Evolutionary conservation across 2,113 vertebrate genomes (phyloP).

Genomic region (Varanus salvator): DNA sequence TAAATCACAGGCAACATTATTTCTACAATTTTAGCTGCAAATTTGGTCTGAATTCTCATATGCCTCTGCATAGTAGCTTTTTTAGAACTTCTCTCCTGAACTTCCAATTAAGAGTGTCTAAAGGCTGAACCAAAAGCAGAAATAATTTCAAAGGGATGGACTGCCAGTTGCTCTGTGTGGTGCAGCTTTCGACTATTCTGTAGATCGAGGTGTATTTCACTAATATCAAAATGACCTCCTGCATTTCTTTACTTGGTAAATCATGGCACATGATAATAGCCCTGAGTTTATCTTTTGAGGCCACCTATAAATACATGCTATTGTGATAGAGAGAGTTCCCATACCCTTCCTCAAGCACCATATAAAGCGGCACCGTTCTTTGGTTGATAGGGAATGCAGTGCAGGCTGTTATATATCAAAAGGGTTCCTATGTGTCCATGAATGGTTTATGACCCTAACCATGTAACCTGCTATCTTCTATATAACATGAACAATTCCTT

Average conservation of each 20-base stretch:
- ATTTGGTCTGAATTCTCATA: background rate
- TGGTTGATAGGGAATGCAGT: slow-evolving; percentile 53
- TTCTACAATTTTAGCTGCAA: background rate
- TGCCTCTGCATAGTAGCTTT: background rate
- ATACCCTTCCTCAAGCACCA: slow-evolving; percentile 47
- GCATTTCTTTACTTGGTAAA: slow-evolving; percentile 23
- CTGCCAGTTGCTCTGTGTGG: background rate
- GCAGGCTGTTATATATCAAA: slow-evolving; percentile 44
- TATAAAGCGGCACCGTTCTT: background rate
- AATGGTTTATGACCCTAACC: slow-evolving; percentile 41
- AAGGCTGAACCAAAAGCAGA: background rate
- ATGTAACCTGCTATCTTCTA: slow-evolving; percentile 44
- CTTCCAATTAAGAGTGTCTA: background rate
- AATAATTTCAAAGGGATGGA: background rate
- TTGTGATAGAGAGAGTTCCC: slow-evolving; percentile 33
- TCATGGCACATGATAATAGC: slow-evolving; percentile 36
- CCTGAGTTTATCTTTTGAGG: slow-evolving; percentile 43
- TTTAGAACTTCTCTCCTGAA: background rate
- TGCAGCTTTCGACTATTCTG: background rate
- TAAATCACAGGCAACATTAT: background rate
- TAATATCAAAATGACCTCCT: background rate
- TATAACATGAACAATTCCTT: slow-evolving; percentile 39
- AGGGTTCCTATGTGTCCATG: slow-evolving; percentile 57
- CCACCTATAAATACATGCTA: background rate
- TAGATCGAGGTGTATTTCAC: background rate